A percentile compares a stretch with the other conserved stretches of the same genome.
Conservation (phyloP, 2,797 vertebrate species). For the Chrysocyon brachyurus region DNA sequence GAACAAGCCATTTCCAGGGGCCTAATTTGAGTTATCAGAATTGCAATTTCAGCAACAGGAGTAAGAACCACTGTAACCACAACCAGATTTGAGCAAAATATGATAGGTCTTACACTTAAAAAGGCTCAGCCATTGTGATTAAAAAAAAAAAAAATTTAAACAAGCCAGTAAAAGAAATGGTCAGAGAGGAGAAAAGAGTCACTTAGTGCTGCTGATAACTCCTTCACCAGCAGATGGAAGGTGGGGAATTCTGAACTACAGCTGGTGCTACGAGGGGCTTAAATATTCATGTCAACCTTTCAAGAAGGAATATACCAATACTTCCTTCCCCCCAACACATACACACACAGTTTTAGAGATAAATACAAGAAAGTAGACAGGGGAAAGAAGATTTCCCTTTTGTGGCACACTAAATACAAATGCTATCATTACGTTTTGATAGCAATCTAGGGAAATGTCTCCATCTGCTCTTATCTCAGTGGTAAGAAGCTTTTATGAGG, state of each 20-base stretch:
- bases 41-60: slow-evolving; percentile 49
- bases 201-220: neutral
- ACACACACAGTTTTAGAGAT: neutral
- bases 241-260: neutral
- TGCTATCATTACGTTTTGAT: neutral
- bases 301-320: neutral
- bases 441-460: neutral
- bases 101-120: neutral
- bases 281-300: neutral
- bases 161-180: neutral
- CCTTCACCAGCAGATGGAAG: neutral
- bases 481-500: neutral
- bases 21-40: slow-evolving; percentile 36
- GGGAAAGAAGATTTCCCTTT: neutral
- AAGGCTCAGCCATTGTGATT: neutral
- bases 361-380: neutral
- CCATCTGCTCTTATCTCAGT: no score
- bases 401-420: neutral
- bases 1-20: neutral
- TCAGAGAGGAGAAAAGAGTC: neutral
- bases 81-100: slow-evolving; percentile 12
- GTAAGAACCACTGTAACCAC: neutral
- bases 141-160: neutral
- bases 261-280: neutral
- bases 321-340: neutral